phyloP scores from a whole-genome alignment of 2,113 vertebrate species.

The Garra rufa region DNA sequence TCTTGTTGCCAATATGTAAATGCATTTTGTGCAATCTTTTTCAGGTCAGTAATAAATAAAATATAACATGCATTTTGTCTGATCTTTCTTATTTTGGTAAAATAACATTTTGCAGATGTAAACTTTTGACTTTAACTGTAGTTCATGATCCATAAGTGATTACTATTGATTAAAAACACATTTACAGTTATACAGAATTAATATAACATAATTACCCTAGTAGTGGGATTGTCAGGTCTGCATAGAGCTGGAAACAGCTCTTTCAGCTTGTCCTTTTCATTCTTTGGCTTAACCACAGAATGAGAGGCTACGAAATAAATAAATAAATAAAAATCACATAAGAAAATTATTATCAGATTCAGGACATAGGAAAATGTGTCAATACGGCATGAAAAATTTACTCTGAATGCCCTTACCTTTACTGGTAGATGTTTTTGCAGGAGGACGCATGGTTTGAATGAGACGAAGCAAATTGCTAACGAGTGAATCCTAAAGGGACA shows the following conservation, averaged over 20 bases:
- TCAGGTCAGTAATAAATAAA: too few relatives aligned
- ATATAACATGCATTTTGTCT: too few relatives aligned
- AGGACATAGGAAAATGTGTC: neutral
- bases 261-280: constrained; percentile 88
- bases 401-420: constrained; percentile 49
- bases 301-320: constrained; percentile 63
- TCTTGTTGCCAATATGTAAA: too few relatives aligned
- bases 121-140: too few relatives aligned
- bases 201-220: constrained; percentile 77
- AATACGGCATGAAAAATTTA: neutral
- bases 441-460: constrained; percentile 96
- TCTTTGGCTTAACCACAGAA: constrained; percentile 77
- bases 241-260: constrained; percentile 94
- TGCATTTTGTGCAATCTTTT: too few relatives aligned
- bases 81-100: too few relatives aligned
- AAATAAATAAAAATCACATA: neutral
- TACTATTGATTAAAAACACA: neutral
- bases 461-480: constrained; percentile 91
- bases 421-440: constrained; percentile 79
- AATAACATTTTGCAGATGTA: too few relatives aligned
- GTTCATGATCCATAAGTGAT: neutral
- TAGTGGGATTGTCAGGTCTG: constrained; percentile 83
- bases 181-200: neutral
- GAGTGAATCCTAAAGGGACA: constrained; percentile 86
- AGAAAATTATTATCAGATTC: neutral